Percentiles rank a stretch among this genome's conserved stretches.
phyloP scores from a whole-genome alignment of 2,888 invertebrate genomes.

The Oscheius sp. region DNA sequence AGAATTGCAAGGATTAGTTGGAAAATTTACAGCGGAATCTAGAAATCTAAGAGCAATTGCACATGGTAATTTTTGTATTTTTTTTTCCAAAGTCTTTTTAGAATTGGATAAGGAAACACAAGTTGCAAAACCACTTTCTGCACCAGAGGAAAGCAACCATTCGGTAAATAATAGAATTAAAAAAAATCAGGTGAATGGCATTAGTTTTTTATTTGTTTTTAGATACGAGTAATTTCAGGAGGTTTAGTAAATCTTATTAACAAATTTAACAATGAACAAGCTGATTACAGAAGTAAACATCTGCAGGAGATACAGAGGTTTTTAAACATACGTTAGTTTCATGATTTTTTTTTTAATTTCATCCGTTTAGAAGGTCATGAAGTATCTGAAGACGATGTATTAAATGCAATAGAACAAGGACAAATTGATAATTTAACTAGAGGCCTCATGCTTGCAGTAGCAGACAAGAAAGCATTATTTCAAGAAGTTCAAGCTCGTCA shows the following conservation, averaged over 20 bases:
- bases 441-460: slow-evolving; percentile 49
- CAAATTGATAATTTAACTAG: slow-evolving; percentile 23
- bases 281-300: slow-evolving; percentile 43
- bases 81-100: too few species aligned
- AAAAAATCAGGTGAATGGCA: slow-evolving; percentile 10
- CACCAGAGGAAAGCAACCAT: neutral
- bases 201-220: neutral
- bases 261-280: slow-evolving; percentile 46
- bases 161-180: slow-evolving; percentile 28
- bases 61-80: slow-evolving; percentile 5
- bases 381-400: slow-evolving; percentile 13
- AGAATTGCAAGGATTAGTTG: neutral
- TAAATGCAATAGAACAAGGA: slow-evolving; percentile 20
- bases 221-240: neutral
- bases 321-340: slow-evolving; percentile 42
- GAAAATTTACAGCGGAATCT: slow-evolving; percentile 10
- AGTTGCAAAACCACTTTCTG: slow-evolving; percentile 11
- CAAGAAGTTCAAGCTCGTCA: slow-evolving; percentile 56
- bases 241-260: slow-evolving; percentile 4
- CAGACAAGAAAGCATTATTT: slow-evolving; percentile 51
- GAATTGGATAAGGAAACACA: slow-evolving; percentile 21
- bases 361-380: slow-evolving; percentile 15
- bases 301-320: slow-evolving; percentile 39
- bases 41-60: neutral
- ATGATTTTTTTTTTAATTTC: neutral